Percentiles rank a stretch among this genome's conserved stretches.
Conservation (phyloP, 2,797 vertebrate species). For the Pseudocheirus occidentalis region DNA sequence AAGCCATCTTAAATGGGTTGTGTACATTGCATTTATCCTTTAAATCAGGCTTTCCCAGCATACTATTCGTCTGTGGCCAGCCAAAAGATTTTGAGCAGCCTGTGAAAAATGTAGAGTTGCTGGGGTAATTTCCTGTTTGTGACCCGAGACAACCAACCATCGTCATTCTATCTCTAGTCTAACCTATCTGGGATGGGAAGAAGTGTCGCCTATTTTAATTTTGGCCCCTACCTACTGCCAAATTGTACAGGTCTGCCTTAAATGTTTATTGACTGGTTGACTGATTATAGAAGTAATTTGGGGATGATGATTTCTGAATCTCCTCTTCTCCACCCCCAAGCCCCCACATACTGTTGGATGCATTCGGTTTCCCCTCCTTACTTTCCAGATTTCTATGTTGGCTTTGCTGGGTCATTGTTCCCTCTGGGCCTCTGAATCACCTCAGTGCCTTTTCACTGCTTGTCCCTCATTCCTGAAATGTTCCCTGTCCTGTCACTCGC, state of each 20-base stretch:
- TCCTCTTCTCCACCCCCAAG: neutral
- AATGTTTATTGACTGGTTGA: neutral
- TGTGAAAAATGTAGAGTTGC: no score
- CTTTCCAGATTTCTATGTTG: neutral
- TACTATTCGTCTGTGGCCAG: no score
- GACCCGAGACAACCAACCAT: no score
- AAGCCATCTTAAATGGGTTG: neutral
- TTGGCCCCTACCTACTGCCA: no score
- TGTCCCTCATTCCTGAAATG: neutral
- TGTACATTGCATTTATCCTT: neutral
- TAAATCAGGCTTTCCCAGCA: no score
- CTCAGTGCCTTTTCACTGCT: neutral
- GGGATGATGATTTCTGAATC: neutral
- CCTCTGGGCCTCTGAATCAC: neutral
- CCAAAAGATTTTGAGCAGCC: no score
- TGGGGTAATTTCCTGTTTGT: no score
- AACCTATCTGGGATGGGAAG: no score
- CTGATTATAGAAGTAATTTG: neutral
- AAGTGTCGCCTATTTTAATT: no score
- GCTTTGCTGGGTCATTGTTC: neutral
- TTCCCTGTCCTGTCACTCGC: neutral
- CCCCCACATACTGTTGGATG: neutral
- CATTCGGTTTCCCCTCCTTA: neutral
- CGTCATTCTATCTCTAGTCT: no score
- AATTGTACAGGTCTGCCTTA: no score